Evolutionary conservation across 2,113 vertebrate genomes (phyloP).

Genomic region (Neogobius melanostomus): DNA sequence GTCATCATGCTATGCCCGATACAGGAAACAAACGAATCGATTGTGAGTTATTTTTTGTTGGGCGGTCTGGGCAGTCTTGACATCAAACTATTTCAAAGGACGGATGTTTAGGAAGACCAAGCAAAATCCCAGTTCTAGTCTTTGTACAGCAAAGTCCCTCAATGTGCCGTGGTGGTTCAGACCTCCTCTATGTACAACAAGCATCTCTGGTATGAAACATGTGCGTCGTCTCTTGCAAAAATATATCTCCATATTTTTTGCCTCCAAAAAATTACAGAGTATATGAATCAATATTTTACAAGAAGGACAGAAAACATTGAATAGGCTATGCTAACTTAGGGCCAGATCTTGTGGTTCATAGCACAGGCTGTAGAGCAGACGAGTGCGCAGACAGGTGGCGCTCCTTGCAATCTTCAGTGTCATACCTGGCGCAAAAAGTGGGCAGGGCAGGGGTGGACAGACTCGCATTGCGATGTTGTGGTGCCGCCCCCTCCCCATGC

Average conservation of each 20-base stretch:
- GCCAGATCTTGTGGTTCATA: too few species aligned
- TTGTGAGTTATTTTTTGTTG: conserved; percentile 47
- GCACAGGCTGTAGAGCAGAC: too few species aligned
- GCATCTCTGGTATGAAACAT: conserved; percentile 28
- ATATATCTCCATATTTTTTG: conserved; percentile 65
- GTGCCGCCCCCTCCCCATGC: too few species aligned
- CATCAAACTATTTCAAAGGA: conserved; percentile 53
- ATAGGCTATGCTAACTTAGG: conserved; percentile 50
- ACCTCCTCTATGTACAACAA: conserved; percentile 33
- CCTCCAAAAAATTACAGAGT: conserved; percentile 55
- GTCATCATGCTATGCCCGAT: not conserved
- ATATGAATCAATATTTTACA: conserved; percentile 62
- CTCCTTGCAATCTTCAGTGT: too few species aligned
- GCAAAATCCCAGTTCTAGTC: conserved; percentile 48
- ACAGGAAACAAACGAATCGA: conserved; percentile 15
- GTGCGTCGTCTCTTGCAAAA: conserved; percentile 61
- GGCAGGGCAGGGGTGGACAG: too few species aligned
- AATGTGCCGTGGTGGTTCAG: not conserved
- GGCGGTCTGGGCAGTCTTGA: conserved; percentile 60
- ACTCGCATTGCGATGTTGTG: too few species aligned
- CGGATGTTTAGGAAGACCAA: conserved; percentile 55
- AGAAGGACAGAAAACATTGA: conserved; percentile 49
- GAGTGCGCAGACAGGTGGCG: too few species aligned
- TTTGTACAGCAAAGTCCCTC: conserved; percentile 48
- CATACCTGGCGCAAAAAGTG: too few species aligned